Percentiles rank a stretch among this genome's conserved stretches.
phyloP scores from a whole-genome alignment of 2,888 invertebrate genomes.

The Scaptomyza parva region DNA sequence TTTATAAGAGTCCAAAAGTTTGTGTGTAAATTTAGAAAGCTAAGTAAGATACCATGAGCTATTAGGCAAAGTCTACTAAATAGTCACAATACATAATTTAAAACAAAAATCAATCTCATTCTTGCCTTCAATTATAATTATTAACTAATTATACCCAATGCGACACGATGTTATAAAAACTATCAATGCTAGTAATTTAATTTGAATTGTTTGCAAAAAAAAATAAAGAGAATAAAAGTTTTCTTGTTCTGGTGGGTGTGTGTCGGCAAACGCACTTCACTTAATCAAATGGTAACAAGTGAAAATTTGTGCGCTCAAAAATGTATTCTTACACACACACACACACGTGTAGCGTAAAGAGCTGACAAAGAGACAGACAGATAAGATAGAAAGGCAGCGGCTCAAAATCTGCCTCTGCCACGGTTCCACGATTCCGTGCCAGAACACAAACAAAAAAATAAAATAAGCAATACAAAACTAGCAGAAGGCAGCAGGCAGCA shows the following conservation, averaged over 20 bases:
- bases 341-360: neutral
- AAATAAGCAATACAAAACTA: constrained; percentile 56
- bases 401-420: constrained; percentile 9
- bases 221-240: neutral
- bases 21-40: neutral
- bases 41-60: neutral
- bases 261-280: constrained; percentile 45
- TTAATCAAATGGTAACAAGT: constrained; percentile 62
- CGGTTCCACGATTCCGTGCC: neutral
- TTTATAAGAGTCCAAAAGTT: constrained; percentile 1
- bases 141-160: constrained; percentile 14
- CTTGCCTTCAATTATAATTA: constrained; percentile 1
- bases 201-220: constrained; percentile 25
- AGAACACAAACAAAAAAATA: constrained; percentile 19
- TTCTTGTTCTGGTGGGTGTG: neutral
- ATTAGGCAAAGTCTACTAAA: constrained; percentile 20
- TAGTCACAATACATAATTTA: neutral
- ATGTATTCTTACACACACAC: constrained; percentile 56
- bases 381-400: constrained; percentile 4
- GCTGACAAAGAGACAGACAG: constrained; percentile 3
- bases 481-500: constrained; percentile 18
- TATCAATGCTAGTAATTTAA: constrained; percentile 40
- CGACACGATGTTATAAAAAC: neutral
- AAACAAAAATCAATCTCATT: neutral
- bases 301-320: constrained; percentile 54